These are phyloP conservation scores for Lagocephalus sceleratus DNA, from an alignment of 2,797 vertebrate genomes.

Conservation along the genomic window DNA sequence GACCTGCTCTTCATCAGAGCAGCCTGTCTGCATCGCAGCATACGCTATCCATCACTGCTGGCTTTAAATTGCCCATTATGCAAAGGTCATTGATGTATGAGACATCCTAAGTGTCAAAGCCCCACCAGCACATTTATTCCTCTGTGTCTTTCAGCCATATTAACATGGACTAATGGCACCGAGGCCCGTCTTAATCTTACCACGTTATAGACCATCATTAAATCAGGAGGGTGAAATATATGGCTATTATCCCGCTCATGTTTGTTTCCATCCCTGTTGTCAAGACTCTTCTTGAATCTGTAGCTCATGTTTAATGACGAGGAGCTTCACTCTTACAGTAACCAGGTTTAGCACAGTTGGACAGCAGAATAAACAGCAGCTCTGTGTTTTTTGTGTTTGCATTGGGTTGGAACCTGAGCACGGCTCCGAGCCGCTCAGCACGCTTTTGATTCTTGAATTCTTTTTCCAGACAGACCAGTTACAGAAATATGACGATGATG, in stretches of 20 bases:
- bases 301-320: too few species aligned
- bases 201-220: constrained; percentile 36
- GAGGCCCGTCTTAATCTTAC: constrained; percentile 49
- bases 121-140: constrained; percentile 40
- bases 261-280: constrained; percentile 18
- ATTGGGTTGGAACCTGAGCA: too few species aligned
- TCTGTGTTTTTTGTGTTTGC: too few species aligned
- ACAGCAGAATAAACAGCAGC: too few species aligned
- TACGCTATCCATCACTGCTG: constrained; percentile 28
- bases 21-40: constrained; percentile 5
- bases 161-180: constrained; percentile 53
- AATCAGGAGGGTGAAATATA: constrained; percentile 40
- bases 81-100: constrained; percentile 61
- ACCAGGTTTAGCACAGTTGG: too few species aligned
- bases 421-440: too few species aligned
- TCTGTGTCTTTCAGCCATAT: constrained; percentile 35
- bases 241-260: constrained; percentile 10
- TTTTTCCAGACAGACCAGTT: too few species aligned
- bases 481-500: too few species aligned
- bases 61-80: constrained; percentile 55
- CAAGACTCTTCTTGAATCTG: not conserved
- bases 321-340: too few species aligned
- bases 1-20: constrained; percentile 32
- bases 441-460: too few species aligned
- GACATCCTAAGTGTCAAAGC: constrained; percentile 45